These are phyloP conservation scores for Caenorhabditis zanzibari DNA, from an alignment of 2,888 invertebrate genomes.

Conservation along the genomic window DNA sequence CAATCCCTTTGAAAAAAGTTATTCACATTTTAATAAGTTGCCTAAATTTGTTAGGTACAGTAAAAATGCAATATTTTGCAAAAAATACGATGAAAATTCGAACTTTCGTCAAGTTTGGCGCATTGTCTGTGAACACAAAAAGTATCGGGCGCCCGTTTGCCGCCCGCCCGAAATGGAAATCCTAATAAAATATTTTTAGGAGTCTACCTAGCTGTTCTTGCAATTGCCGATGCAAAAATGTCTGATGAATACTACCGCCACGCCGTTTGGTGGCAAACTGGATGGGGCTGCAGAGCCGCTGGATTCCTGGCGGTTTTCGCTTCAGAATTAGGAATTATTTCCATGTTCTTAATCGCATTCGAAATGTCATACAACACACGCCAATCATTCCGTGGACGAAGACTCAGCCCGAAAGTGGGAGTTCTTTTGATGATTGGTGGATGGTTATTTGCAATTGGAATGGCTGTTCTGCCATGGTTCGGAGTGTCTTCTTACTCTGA, in stretches of 20 bases:
- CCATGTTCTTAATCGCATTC: slow-evolving; percentile 91
- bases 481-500: slow-evolving; percentile 96
- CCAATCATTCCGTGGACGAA: slow-evolving; percentile 92
- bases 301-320: slow-evolving; percentile 95
- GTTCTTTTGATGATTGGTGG: slow-evolving; percentile 84
- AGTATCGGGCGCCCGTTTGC: no score
- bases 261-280: slow-evolving; percentile 97
- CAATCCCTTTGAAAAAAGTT: no score
- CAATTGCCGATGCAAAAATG: slow-evolving; percentile 96
- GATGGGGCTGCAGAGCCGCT: slow-evolving; percentile 91
- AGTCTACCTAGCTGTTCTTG: slow-evolving; percentile 92
- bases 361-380: slow-evolving; percentile 83
- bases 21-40: no score
- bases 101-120: no score
- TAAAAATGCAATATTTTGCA: no score
- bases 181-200: slow-evolving; percentile 84
- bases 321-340: slow-evolving; percentile 95
- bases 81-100: no score
- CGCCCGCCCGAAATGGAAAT: no score
- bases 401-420: slow-evolving; percentile 85
- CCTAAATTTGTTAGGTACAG: no score
- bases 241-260: slow-evolving; percentile 96
- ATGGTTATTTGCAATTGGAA: slow-evolving; percentile 84
- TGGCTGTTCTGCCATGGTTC: slow-evolving; percentile 92
- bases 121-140: no score